Percentiles rank a stretch among this genome's conserved stretches.
Evolutionary conservation across 2,113 vertebrate genomes (phyloP).

Genomic region (human (Homo sapiens)): DNA sequence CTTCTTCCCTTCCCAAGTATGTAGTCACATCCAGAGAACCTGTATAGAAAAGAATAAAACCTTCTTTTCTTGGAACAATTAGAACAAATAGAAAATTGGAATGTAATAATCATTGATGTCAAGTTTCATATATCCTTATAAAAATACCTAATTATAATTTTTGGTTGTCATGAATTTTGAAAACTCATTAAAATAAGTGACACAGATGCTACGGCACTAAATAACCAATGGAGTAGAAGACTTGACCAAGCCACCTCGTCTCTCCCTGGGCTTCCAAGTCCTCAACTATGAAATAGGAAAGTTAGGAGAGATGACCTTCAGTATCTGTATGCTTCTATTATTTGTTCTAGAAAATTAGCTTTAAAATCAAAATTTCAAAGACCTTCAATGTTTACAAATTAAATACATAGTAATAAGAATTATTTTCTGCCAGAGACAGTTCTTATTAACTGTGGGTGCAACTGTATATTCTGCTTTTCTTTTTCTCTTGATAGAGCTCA

Average conservation of each 20-base stretch:
- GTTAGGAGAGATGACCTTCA: background rate
- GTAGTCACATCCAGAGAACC: background rate
- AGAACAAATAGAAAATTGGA: background rate
- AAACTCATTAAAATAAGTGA: background rate
- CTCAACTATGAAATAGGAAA: background rate
- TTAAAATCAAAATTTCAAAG: conserved; percentile 1
- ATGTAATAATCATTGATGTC: background rate
- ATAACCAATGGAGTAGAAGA: background rate
- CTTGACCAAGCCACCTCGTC: background rate
- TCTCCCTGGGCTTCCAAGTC: background rate
- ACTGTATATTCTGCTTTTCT: background rate
- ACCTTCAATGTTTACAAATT: background rate
- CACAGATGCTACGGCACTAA: background rate
- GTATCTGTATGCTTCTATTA: background rate
- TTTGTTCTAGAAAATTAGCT: background rate
- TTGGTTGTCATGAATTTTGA: background rate
- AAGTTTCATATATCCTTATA: background rate
- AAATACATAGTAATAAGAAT: conserved; percentile 8
- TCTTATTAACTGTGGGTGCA: background rate
- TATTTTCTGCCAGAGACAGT: background rate
- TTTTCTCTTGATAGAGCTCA: background rate
- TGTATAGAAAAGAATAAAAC: background rate
- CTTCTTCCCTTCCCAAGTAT: background rate
- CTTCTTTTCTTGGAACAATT: conserved; percentile 1
- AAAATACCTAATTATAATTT: background rate